These are phyloP conservation scores for Platycercus adscitus DNA, from an alignment of 2,113 vertebrate genomes.

Conservation along the genomic window DNA sequence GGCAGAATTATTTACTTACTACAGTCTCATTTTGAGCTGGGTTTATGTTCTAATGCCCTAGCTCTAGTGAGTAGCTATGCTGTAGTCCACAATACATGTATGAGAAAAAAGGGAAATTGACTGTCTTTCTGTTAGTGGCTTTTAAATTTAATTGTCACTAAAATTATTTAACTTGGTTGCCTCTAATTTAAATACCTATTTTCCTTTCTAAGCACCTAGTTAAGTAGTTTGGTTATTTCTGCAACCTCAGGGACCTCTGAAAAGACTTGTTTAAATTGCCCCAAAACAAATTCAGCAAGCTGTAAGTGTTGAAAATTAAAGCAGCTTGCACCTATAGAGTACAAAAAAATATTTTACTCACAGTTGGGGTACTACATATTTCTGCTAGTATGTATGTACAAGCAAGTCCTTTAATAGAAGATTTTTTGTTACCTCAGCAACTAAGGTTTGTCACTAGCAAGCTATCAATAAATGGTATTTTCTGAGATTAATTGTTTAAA, in stretches of 20 bases:
- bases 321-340: background rate
- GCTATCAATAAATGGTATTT: background rate
- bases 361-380: accelerated
- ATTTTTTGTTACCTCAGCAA: background rate
- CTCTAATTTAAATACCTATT: background rate
- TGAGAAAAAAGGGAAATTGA: background rate
- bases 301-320: background rate
- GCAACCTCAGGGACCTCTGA: background rate
- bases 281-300: background rate
- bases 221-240: background rate
- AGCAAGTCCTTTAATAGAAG: background rate
- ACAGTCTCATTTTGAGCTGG: background rate
- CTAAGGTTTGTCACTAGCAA: background rate
- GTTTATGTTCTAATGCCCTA: background rate
- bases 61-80: background rate
- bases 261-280: background rate
- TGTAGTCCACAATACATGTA: background rate
- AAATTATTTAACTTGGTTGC: background rate
- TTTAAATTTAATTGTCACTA: background rate
- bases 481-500: background rate
- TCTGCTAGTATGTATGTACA: background rate
- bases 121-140: background rate
- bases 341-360: background rate
- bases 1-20: background rate
- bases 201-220: background rate